Evolutionary conservation across 2,888 invertebrate genomes (phyloP).

Genomic region (Cecidostiba fungosa): DNA sequence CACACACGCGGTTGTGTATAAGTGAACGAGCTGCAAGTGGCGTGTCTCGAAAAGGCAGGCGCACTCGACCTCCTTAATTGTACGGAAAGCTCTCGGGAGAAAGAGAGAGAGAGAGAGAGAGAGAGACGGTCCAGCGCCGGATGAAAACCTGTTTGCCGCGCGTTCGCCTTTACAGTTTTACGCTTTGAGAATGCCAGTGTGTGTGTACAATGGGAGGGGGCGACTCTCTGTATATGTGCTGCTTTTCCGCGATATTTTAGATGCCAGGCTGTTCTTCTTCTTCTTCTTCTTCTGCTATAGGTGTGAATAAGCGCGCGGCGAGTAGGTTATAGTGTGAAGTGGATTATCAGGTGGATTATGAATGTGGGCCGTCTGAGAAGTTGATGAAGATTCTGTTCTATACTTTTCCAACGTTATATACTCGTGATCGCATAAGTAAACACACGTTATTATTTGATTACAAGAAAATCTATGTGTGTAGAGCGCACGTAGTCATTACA

Average conservation of each 20-base stretch:
- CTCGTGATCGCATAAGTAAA: background rate
- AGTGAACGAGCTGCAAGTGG: background rate
- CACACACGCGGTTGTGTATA: background rate
- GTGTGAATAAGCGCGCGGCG: background rate
- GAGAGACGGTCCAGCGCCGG: constrained; percentile 1
- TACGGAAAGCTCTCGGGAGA: constrained; percentile 49
- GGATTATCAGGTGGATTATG: background rate
- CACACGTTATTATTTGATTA: too few relatives aligned
- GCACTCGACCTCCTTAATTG: constrained; percentile 63
- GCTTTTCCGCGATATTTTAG: constrained; percentile 16
- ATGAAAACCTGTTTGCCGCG: constrained; percentile 17
- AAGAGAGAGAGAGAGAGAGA: background rate
- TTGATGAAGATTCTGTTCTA: background rate
- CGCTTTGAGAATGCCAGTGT: background rate
- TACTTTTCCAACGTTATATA: background rate
- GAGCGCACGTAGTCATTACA: too few relatives aligned
- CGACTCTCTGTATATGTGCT: background rate
- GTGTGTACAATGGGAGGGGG: background rate
- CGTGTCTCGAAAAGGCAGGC: constrained; percentile 46
- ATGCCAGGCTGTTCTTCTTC: background rate
- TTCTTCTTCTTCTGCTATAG: background rate
- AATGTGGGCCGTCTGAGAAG: background rate
- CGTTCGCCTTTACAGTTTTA: constrained; percentile 17
- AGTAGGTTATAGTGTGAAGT: background rate
- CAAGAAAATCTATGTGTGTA: too few relatives aligned